These are phyloP conservation scores for Propithecus coquereli DNA, from an alignment of 2,113 vertebrate genomes.

Conservation along the genomic window DNA sequence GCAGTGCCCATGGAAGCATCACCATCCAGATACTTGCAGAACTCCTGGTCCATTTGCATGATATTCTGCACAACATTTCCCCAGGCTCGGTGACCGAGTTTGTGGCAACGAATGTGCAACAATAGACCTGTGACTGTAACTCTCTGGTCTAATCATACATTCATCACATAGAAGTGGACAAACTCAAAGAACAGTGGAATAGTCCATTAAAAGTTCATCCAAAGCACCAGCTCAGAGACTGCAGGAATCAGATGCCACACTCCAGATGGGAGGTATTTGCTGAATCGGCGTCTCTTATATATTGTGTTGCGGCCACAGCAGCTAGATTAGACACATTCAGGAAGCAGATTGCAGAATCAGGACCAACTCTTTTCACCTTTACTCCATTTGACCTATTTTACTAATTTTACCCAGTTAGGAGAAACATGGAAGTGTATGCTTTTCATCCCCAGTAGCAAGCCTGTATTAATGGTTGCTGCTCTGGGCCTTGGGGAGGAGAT, in stretches of 20 bases:
- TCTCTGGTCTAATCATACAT: background rate
- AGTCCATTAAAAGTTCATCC: background rate
- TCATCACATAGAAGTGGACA: background rate
- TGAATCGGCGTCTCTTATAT: background rate
- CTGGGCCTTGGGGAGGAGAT: background rate
- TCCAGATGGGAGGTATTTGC: background rate
- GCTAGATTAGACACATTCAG: background rate
- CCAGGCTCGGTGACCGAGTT: background rate
- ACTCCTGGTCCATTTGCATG: background rate
- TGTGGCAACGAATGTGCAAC: background rate
- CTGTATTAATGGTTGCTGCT: background rate
- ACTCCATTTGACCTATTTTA: background rate
- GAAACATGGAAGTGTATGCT: background rate
- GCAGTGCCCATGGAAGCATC: background rate
- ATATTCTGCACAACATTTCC: background rate
- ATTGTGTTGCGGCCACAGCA: background rate
- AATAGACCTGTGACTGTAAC: background rate
- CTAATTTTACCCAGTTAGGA: background rate
- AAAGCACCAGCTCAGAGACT: background rate
- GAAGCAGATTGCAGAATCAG: background rate
- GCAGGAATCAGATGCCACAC: background rate
- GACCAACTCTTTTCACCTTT: background rate
- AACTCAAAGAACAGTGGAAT: background rate
- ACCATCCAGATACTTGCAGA: background rate
- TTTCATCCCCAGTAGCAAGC: background rate